Base-by-base conservation (phyloP, 2,113 vertebrate species). In the Pionites leucogaster region DNA sequence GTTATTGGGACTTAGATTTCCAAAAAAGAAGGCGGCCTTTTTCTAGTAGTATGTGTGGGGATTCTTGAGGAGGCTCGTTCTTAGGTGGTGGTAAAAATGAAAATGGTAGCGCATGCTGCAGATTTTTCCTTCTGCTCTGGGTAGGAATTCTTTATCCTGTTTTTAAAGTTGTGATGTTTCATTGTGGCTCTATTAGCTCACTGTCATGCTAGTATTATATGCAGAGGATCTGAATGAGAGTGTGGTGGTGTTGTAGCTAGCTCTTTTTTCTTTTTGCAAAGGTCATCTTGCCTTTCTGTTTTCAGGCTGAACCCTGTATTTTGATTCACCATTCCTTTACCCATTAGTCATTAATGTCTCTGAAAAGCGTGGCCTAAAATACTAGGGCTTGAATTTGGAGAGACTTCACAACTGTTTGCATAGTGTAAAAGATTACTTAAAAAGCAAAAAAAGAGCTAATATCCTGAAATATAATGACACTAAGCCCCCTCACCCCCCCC, bases 381-480 rank as follows among this genome's bases (percentile, higher is more conserved):
- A 57, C 84, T 65, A 65, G 57, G 31, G 29, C 53, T 87, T 80
- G 81, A 50, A 3, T 91, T 88, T 86, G 80, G 72, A 88, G 86
- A 71, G 83, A 60, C 78, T 92, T 93, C 28, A 47, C 57, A 71
- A 87, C 94, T 82, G 57, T 89, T 89, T 95, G 57, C 70, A 27
- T 59, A 49, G 49, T 67, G 70, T 85, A 62, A 88, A 94, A 88
- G 46, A 82, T 85, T 35, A 55, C 76, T 80, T 60, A 0, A 76
- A 81, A 77, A 70, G 0, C 44, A 53, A 49, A 71, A 71, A 90
- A 69, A 76, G n/a, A 90, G 49, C 86, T 89, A 69, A 90, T 91
- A 93, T 96, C 60, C 88, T 93, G 87, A 91, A 88, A 86, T 68
- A 41, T 63, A 80, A 90, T 52, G 82, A 88, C 57, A 47, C 65